Evolutionary conservation across 2,888 invertebrate species (phyloP), one percentile per base, ranked within the genome.

Genomic region (Ichneumoninae sp.): DNA sequence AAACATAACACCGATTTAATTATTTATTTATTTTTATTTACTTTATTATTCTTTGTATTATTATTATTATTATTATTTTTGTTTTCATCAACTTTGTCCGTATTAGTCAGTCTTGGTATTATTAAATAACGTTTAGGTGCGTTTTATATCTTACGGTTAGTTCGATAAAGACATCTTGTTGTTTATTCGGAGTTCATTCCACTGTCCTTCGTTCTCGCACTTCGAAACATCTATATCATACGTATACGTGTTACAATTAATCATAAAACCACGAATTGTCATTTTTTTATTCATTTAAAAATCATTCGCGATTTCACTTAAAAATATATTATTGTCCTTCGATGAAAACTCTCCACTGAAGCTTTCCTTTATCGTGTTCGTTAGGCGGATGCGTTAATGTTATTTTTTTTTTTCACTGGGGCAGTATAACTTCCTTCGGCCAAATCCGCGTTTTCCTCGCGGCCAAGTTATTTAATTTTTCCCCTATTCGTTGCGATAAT

Each of bases 291-390:
- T 69, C 81, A 79, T 83, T 83, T 52, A 68, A 83, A 66, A 85
- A 63, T 66, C n/a, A 22, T 65, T 78, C 86, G 88, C 88, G 83
- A 63, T 84, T 86, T 75, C 87, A 88, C 93, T 93, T 94, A 93
- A 92, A 93, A 92, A 92, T 93, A 94, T 91, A 93, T 94, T 94
- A 94, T 94, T 94, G 93, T 94, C 93, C 92, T 93, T 93, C 91
- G 90, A 92, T 92, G 91, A 91, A 92, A 92, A 92, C 91, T 90
- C 91, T 91, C 91, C 93, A 91, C 91, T 92, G 91, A 88, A 90
- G 89, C 87, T 88, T 89, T 71, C 87, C 88, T 81, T 57, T 79
- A n/a, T 81, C 44, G n/a, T 57, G 47, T 57, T 26, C 22, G 36
- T 65, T 65, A 60, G 73, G 73, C 73, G 73, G 16, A 19, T 60